These are phyloP conservation scores for Cladopsammia gracilis DNA, from an alignment of 64 coral and sea anemone genomes.

Conservation along the genomic window DNA sequence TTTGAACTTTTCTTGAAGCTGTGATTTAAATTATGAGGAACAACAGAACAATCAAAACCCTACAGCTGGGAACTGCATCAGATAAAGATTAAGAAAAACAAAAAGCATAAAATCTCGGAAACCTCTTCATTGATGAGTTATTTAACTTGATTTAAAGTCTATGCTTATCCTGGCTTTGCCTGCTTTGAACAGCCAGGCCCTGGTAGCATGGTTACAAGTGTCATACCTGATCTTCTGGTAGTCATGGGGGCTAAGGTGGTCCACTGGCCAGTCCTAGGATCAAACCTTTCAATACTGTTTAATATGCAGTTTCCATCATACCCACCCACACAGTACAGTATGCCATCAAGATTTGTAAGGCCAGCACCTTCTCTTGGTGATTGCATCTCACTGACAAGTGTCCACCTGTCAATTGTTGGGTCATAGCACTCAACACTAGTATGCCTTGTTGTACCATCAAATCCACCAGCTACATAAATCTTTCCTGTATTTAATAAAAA, in stretches of 20 bases:
- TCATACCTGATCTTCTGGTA: slow-evolving; percentile 88
- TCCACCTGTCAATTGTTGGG: slow-evolving; percentile 97
- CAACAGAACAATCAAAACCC: too few species aligned
- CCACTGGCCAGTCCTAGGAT: slow-evolving; percentile 95
- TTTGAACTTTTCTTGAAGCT: too few species aligned
- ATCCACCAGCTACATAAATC: slow-evolving; percentile 97
- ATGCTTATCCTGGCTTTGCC: too few species aligned
- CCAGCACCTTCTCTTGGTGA: slow-evolving; percentile 89
- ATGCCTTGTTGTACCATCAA: slow-evolving; percentile 91
- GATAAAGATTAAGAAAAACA: too few species aligned
- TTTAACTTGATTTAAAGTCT: too few species aligned
- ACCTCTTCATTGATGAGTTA: too few species aligned
- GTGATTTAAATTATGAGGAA: too few species aligned
- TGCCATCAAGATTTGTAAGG: slow-evolving; percentile 86
- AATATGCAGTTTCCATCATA: slow-evolving; percentile 94
- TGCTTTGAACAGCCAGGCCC: too few species aligned
- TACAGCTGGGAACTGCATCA: too few species aligned
- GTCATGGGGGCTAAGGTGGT: slow-evolving; percentile 85
- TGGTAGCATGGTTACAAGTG: too few species aligned
- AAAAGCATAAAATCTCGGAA: too few species aligned
- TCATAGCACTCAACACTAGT: slow-evolving; percentile 94
- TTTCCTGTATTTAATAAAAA: slow-evolving; percentile 68
- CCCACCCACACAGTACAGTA: slow-evolving; percentile 91
- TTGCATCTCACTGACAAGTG: slow-evolving; percentile 80
- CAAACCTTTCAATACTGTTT: slow-evolving; percentile 90